phyloP scores from a whole-genome alignment of 2,888 invertebrate genomes.

The Alcis repandata region DNA sequence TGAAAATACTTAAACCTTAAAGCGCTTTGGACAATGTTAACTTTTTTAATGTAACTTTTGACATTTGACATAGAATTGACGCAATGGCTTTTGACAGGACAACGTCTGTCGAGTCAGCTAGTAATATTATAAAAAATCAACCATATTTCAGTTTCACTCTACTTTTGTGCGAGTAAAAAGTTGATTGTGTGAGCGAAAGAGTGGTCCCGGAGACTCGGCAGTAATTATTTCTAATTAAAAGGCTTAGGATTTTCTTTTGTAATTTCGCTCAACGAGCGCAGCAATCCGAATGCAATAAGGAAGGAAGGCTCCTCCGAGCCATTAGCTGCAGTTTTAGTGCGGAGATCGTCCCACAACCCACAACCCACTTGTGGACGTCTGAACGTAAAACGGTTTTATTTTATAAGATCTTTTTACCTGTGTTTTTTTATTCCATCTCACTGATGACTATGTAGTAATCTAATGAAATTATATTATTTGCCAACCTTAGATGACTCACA shows the following conservation, averaged over 20 bases:
- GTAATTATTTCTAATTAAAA: slow-evolving; percentile 5
- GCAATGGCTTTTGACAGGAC: too few relatives aligned
- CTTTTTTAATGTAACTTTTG: too few relatives aligned
- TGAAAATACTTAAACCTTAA: too few relatives aligned
- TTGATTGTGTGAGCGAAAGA: too few relatives aligned
- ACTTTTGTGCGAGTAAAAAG: too few relatives aligned
- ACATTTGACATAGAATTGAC: too few relatives aligned
- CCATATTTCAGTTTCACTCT: too few relatives aligned
- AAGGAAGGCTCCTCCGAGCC: slow-evolving; percentile 11
- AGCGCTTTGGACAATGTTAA: too few relatives aligned
- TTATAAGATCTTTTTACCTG: too few relatives aligned
- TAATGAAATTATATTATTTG: slow-evolving; percentile 33
- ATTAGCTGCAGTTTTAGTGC: slow-evolving; percentile 33
- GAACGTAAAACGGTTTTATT: slow-evolving; percentile 12
- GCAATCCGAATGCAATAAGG: slow-evolving; percentile 21
- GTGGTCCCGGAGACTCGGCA: neutral
- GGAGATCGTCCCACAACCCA: slow-evolving; percentile 5
- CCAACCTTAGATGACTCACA: neutral
- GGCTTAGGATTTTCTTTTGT: slow-evolving; percentile 4
- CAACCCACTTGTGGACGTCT: slow-evolving; percentile 6
- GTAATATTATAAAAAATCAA: too few relatives aligned
- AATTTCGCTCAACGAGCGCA: slow-evolving; percentile 20
- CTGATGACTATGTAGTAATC: slow-evolving; percentile 30
- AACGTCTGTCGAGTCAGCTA: too few relatives aligned
- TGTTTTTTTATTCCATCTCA: too few relatives aligned